A percentile compares a stretch with the other conserved stretches of the same genome.
Conservation (phyloP, 2,797 vertebrate species). For the Sebastolobus alascanus region DNA sequence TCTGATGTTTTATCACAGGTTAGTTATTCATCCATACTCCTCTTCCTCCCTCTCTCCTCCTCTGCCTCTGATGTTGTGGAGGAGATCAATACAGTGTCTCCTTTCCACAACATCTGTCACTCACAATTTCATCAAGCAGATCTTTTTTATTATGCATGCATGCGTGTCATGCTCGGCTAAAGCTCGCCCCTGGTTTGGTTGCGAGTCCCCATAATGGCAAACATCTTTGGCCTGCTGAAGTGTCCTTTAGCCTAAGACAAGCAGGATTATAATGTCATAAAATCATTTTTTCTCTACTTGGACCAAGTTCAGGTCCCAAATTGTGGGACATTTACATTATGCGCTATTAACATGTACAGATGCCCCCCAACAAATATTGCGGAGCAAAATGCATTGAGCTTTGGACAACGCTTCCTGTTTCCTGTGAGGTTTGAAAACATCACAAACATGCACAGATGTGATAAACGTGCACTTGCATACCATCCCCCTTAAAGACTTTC, state of each 20-base stretch:
- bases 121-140: slow-evolving; percentile 69
- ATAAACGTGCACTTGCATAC: background rate
- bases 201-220: background rate
- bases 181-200: slow-evolving; percentile 14
- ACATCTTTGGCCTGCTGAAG: background rate
- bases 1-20: slow-evolving; percentile 21
- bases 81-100: slow-evolving; percentile 70
- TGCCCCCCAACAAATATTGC: too few species aligned
- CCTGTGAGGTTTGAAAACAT: slow-evolving; percentile 10
- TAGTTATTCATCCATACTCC: slow-evolving; percentile 45
- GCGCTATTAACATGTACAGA: too few species aligned
- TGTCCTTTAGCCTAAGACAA: slow-evolving; percentile 16
- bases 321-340: background rate
- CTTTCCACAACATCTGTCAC: slow-evolving; percentile 71
- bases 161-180: slow-evolving; percentile 38
- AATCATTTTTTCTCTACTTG: background rate
- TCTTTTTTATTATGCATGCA: slow-evolving; percentile 58
- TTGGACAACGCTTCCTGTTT: background rate
- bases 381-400: background rate
- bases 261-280: background rate
- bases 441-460: background rate
- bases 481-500: background rate
- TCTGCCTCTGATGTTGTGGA: slow-evolving; percentile 22
- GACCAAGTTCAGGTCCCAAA: background rate
- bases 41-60: slow-evolving; percentile 7